These are phyloP conservation scores for Aphelocoma californica DNA, from an alignment of 2,797 vertebrate genomes.

Conservation along the genomic window DNA sequence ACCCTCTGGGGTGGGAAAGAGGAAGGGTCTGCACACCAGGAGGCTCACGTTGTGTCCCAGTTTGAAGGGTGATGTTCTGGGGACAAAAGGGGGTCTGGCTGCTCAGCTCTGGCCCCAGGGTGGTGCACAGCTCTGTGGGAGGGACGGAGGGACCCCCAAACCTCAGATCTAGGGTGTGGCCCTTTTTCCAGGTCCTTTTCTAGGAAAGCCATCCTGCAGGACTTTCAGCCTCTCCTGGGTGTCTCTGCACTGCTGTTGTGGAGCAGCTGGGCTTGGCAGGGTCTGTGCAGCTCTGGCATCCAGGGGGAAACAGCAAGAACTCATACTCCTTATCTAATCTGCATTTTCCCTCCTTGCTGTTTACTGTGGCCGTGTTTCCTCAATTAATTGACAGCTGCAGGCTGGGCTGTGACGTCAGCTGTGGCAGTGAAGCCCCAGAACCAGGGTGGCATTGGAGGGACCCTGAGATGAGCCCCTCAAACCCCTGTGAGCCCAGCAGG, in stretches of 20 bases:
- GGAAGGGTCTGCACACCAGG: not conserved
- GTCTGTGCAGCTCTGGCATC: not conserved
- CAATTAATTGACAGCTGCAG: slow-evolving; percentile 68
- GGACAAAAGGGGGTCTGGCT: not conserved
- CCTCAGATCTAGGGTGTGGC: accelerated
- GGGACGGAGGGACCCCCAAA: not conserved
- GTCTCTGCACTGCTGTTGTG: not conserved
- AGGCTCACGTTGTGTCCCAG: not conserved
- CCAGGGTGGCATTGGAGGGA: not conserved
- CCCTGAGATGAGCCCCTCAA: accelerated
- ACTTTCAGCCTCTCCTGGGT: not conserved
- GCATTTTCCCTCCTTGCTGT: not conserved
- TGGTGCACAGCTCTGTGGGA: not conserved
- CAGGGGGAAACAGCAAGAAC: not conserved
- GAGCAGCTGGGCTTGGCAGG: not conserved
- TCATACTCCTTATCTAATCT: slow-evolving; percentile 59
- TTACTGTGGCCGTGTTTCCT: slow-evolving; percentile 49
- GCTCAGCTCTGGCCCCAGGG: not conserved
- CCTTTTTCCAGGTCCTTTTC: not conserved
- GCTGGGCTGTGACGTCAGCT: slow-evolving; percentile 40
- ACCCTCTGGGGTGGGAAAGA: not conserved
- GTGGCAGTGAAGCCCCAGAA: not conserved
- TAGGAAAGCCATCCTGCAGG: accelerated
- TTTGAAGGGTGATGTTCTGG: not conserved
- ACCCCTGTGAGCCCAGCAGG: not conserved